These are phyloP conservation scores for Agrypnus murinus DNA, from an alignment of 2,888 invertebrate genomes.

Conservation along the genomic window DNA sequence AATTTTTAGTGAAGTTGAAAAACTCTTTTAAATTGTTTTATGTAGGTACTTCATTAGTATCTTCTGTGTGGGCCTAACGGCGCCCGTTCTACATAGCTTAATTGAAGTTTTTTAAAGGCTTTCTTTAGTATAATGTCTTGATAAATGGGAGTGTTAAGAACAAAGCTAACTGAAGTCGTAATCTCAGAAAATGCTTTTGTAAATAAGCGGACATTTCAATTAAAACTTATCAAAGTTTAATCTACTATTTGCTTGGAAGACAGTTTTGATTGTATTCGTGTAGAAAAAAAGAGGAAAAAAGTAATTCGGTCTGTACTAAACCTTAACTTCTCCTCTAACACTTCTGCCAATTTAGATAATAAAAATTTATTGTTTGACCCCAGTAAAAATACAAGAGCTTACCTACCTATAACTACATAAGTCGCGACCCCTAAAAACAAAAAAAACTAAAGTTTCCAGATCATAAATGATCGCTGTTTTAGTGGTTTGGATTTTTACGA, in stretches of 20 bases:
- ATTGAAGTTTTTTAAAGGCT: conserved; percentile 23
- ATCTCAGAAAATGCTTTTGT: conserved; percentile 30
- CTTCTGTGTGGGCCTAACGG: conserved; percentile 11
- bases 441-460: conserved; percentile 15
- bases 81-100: conserved; percentile 20
- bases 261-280: conserved; percentile 10
- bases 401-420: background rate
- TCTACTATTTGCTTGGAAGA: conserved; percentile 28
- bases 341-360: conserved; percentile 29
- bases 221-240: conserved; percentile 37
- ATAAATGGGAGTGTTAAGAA: conserved; percentile 33
- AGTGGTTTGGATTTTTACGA: conserved; percentile 27
- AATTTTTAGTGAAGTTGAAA: conserved; percentile 9
- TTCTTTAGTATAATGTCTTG: conserved; percentile 24
- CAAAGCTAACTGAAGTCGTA: conserved; percentile 28
- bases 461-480: conserved; percentile 21
- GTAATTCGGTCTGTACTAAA: background rate
- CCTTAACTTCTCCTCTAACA: conserved; percentile 17
- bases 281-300: background rate
- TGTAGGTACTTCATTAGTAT: conserved; percentile 19
- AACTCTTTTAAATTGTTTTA: conserved; percentile 18
- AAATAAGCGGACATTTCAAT: conserved; percentile 37
- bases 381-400: conserved; percentile 16
- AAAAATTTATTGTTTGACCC: conserved; percentile 22
- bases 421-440: conserved; percentile 1